Base-by-base conservation (phyloP, 2,113 vertebrate species). In the Globicephala melas region DNA sequence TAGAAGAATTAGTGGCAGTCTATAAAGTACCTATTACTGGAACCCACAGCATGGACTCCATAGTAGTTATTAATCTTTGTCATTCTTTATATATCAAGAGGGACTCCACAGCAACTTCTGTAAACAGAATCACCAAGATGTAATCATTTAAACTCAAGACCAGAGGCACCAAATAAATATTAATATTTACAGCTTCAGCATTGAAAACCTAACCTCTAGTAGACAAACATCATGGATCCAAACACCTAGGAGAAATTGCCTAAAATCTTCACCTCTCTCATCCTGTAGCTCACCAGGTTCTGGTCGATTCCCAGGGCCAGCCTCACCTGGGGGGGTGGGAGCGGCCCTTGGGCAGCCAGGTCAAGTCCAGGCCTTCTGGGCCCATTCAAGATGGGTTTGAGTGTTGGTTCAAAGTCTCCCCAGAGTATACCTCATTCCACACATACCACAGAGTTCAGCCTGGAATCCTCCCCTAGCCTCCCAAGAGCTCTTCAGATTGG, bases 161-260 rank as follows among this genome's bases (percentile, higher is more conserved):
- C 47, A 74, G 47, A 85, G 44, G 33, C 55, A 80, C 23, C 12
- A 25, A 83, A 50, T 50, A 88, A 92, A 13, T 71, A 86, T 47
- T 94, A 79, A 79, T 67, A 83, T 63, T 90, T 82, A 71, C 1
- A 91, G 25, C 74, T 93, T 95, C 26, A 55, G 18, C 80, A 63
- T 31, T 88, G 18, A 95, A 96, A 95, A 91, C 63, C 10, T 83
- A 87, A 89, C 20, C 12, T 89, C 80, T 90, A 95, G 36, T 83
- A 83, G 25, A 85, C 55, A 91, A 73, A 83, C 74, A 33, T 26
- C 58, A 62, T 11, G 26, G 18, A 67, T 74, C 18, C 71, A 92
- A 95, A 44, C 12, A 91, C 5, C 25, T 20, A 83, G 65, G 26
- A 94, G n/a, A 93, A 93, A 67, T 76, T 86, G 38, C 58, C 68